Conservation (phyloP, 2,113 vertebrate genomes). For the Caloenas nicobarica region DNA sequence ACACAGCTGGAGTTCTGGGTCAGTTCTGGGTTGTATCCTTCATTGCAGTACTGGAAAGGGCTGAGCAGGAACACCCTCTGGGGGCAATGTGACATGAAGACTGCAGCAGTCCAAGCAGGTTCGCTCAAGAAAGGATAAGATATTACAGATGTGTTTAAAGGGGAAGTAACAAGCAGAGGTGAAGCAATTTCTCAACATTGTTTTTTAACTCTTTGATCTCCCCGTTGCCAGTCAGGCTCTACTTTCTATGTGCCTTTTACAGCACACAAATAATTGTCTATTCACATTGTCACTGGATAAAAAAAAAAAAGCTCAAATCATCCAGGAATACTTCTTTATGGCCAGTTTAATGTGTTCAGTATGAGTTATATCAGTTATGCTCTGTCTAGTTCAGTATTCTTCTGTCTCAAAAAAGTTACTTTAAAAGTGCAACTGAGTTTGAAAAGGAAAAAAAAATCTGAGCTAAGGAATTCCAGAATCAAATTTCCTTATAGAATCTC, state of each 20-base stretch:
- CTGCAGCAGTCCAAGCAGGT: background rate
- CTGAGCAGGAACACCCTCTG: background rate
- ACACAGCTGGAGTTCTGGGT: background rate
- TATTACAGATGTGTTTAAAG: background rate
- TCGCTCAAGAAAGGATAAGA: background rate
- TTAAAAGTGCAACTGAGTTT: background rate
- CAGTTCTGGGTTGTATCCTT: background rate
- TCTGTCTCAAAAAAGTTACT: background rate
- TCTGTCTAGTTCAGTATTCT: background rate
- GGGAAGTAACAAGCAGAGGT: background rate
- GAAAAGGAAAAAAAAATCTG: background rate
- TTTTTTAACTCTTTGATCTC: background rate
- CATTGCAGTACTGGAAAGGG: background rate
- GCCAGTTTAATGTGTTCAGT: background rate
- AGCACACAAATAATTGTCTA: background rate
- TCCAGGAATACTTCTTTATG: background rate
- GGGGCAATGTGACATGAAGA: background rate
- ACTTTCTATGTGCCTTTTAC: background rate
- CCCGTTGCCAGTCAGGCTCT: background rate
- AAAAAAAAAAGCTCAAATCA: background rate
- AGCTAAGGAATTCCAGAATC: background rate
- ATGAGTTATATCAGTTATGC: background rate
- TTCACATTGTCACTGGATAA: background rate
- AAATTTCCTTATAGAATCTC: background rate
- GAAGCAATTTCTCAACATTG: background rate